Evolutionary conservation across 1,140 invertebrate species (phyloP).

Genomic region (Octopus sinensis): DNA sequence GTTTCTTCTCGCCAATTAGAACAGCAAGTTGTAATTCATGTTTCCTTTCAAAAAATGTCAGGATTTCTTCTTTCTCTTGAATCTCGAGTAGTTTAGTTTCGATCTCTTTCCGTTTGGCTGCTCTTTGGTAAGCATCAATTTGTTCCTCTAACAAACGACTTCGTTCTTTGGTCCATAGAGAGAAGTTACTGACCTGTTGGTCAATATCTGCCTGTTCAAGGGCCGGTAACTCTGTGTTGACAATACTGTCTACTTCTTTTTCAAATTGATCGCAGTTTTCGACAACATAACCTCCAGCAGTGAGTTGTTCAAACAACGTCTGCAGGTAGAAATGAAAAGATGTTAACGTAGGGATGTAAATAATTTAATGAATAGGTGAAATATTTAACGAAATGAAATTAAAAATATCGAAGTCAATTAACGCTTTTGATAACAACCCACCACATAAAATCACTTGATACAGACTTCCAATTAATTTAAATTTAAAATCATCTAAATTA

Average conservation of each 20-base stretch:
- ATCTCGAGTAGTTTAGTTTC: conserved; percentile 30
- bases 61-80: conserved; percentile 31
- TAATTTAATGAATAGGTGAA: no score
- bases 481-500: no score
- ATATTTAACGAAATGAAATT: no score
- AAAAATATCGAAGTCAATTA: no score
- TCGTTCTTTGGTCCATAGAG: not conserved
- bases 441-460: no score
- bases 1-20: not conserved
- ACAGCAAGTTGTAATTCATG: conserved; percentile 12
- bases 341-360: no score
- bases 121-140: conserved; percentile 22
- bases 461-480: no score
- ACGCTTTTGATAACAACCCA: no score
- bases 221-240: not conserved
- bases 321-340: no score
- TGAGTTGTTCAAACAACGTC: no score
- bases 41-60: conserved; percentile 26
- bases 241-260: not conserved
- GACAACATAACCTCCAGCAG: not conserved
- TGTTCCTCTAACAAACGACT: conserved; percentile 14
- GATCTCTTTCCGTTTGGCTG: conserved; percentile 29
- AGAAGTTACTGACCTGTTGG: not conserved
- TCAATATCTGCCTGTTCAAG: not conserved
- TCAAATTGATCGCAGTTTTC: not conserved